phyloP scores from a whole-genome alignment of 2,113 vertebrate species.

The Eurypyga helias region DNA sequence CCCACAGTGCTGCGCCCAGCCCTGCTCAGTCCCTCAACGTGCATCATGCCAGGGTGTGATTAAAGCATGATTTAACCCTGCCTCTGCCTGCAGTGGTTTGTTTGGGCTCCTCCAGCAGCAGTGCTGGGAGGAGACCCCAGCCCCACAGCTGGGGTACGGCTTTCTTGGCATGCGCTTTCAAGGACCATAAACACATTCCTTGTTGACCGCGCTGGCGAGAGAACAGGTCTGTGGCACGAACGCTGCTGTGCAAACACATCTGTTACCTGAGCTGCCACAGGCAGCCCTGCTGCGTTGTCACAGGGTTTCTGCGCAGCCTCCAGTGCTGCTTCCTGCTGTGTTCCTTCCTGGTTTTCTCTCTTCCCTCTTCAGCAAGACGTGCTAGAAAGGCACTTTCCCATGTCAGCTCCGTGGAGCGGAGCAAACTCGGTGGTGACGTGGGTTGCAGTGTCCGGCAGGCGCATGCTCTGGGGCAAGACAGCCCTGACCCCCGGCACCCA shows the following conservation, averaged over 20 bases:
- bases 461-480: accelerated
- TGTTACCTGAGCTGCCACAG: neutral
- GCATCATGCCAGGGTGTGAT: neutral
- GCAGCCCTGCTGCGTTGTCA: neutral
- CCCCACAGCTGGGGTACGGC: neutral
- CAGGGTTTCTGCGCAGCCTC: neutral
- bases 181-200: neutral
- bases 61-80: conserved; percentile 15
- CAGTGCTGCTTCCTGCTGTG: accelerated
- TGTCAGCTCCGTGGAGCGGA: neutral
- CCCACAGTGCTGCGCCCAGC: accelerated
- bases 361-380: neutral
- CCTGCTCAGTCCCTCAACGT: neutral
- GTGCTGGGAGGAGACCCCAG: neutral
- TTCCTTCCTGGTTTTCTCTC: neutral
- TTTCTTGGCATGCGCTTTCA: neutral
- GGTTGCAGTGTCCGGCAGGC: neutral
- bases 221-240: neutral
- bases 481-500: neutral
- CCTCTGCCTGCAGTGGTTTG: neutral
- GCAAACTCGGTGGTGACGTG: neutral
- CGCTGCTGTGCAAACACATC: neutral
- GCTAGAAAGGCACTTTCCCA: neutral
- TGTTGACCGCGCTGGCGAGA: accelerated
- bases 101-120: neutral